Percentiles rank a stretch among this genome's conserved stretches.
These are phyloP conservation scores for Camarhynchus parvulus DNA, from an alignment of 2,113 vertebrate genomes.

Conservation along the genomic window DNA sequence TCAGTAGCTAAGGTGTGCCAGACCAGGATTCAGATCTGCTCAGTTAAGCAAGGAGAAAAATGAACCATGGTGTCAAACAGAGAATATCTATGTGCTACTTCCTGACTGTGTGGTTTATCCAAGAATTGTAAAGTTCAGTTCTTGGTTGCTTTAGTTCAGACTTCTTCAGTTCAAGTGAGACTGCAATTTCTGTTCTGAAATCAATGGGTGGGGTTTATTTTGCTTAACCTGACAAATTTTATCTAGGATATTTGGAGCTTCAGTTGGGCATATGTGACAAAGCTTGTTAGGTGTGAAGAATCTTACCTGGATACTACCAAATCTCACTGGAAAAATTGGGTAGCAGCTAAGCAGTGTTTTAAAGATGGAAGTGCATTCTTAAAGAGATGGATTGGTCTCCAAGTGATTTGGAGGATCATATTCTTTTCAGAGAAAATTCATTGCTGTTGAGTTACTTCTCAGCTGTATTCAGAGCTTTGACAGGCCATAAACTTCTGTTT, in stretches of 20 bases:
- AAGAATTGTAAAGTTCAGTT: neutral
- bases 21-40: neutral
- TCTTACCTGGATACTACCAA: neutral
- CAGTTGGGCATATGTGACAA: neutral
- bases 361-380: neutral
- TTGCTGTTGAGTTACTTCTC: neutral
- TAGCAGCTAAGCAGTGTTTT: neutral
- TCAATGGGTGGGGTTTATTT: neutral
- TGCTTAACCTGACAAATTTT: neutral
- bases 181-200: neutral
- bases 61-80: neutral
- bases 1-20: neutral
- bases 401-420: neutral
- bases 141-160: neutral
- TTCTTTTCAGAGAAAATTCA: neutral
- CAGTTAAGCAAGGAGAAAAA: neutral
- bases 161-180: neutral
- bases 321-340: neutral
- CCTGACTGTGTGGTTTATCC: neutral
- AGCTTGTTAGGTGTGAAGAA: neutral
- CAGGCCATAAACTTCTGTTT: neutral
- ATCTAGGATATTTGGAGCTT: neutral
- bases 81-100: neutral
- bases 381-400: neutral
- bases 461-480: neutral